These are phyloP conservation scores for Cataglyphis albicans DNA, from an alignment of 2,888 invertebrate species.

Conservation along the genomic window DNA sequence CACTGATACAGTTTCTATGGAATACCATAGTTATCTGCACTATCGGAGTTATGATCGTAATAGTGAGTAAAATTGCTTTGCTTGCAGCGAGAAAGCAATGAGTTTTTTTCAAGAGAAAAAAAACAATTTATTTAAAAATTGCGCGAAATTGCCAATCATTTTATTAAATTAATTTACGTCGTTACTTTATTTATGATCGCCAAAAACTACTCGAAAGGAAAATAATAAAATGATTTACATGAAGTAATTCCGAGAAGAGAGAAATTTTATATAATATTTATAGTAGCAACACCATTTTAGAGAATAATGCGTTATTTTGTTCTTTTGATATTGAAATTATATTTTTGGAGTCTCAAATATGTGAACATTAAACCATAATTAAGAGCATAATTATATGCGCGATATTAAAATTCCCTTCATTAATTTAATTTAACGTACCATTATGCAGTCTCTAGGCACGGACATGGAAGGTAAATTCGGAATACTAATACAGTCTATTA, in stretches of 20 bases:
- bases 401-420: not conserved
- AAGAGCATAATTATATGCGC: not conserved
- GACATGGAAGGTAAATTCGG: slow-evolving; percentile 12
- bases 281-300: not conserved
- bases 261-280: not conserved
- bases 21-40: slow-evolving; percentile 67
- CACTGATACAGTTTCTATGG: slow-evolving; percentile 69
- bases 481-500: slow-evolving; percentile 58
- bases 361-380: slow-evolving; percentile 17
- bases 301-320: slow-evolving; percentile 2
- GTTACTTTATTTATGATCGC: not conserved
- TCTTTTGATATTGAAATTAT: not conserved
- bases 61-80: slow-evolving; percentile 60
- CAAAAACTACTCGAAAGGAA: not conserved
- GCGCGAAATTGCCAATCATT: not conserved
- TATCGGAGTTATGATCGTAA: slow-evolving; percentile 67
- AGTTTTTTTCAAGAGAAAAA: not conserved
- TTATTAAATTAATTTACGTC: not conserved
- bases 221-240: slow-evolving; percentile 4
- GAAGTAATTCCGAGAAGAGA: not conserved
- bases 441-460: slow-evolving; percentile 57
- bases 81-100: not conserved
- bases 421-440: slow-evolving; percentile 29
- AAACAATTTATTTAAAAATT: not conserved
- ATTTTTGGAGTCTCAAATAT: not conserved